These are phyloP conservation scores for Pammene aurita DNA, from an alignment of 2,888 invertebrate species.

Conservation along the genomic window DNA sequence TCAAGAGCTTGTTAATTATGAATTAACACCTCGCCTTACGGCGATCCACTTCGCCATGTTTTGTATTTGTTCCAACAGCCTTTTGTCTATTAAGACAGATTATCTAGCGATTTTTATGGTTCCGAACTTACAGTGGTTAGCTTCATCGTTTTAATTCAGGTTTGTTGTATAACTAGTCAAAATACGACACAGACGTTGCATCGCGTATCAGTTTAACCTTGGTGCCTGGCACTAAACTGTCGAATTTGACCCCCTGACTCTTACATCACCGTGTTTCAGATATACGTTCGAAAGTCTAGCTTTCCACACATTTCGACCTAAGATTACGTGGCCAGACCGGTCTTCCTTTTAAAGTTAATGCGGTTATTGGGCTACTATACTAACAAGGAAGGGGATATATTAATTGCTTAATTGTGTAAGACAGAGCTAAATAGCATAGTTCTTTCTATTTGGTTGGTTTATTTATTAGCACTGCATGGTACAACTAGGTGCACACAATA, in stretches of 20 bases:
- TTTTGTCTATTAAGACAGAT: background rate
- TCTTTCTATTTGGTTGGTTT: background rate
- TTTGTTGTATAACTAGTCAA: background rate
- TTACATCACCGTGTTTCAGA: conserved; percentile 32
- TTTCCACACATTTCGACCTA: conserved; percentile 40
- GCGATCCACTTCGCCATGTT: background rate
- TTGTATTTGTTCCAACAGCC: background rate
- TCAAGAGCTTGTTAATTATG: conserved; percentile 10
- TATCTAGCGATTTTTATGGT: background rate
- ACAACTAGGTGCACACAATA: no score
- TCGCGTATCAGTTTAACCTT: conserved; percentile 4
- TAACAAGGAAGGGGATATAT: background rate
- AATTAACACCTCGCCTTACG: background rate
- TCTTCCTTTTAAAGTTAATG: conserved; percentile 19
- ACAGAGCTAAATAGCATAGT: background rate
- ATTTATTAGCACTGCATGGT: background rate
- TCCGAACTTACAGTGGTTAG: no score
- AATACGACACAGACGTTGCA: background rate
- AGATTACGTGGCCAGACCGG: conserved; percentile 41
- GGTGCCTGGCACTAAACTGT: conserved; percentile 2
- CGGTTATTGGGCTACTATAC: background rate
- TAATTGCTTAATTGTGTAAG: conserved; percentile 27
- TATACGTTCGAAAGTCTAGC: conserved; percentile 53
- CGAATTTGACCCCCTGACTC: conserved; percentile 8
- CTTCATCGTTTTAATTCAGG: no score